Conservation (phyloP, 2,797 vertebrate genomes). For the Myotis findleyi region DNA sequence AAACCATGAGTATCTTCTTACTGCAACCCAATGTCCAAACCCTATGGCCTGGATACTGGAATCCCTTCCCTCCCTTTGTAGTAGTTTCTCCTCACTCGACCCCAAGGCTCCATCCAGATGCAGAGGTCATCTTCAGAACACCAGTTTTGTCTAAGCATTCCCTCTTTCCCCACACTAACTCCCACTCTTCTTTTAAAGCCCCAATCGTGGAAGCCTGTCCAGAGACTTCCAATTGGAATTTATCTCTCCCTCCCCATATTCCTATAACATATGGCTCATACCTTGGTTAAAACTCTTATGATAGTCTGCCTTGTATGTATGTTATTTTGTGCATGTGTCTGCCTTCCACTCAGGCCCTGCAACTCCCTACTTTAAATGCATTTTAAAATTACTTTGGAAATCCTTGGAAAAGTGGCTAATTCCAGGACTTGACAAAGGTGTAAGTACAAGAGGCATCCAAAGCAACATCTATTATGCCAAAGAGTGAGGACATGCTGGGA, state of each 20-base stretch:
- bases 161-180: background rate
- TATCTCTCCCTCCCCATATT: background rate
- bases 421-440: background rate
- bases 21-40: background rate
- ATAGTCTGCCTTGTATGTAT: background rate
- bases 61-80: background rate
- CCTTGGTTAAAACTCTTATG: background rate
- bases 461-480: background rate
- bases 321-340: background rate
- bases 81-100: background rate
- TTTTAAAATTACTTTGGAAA: constrained; percentile 39
- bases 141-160: background rate
- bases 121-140: background rate
- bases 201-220: background rate
- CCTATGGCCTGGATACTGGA: background rate
- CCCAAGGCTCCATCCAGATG: background rate
- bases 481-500: background rate
- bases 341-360: background rate
- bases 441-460: background rate
- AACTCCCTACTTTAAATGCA: background rate
- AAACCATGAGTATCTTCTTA: background rate
- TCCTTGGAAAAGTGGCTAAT: background rate
- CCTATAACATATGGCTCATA: background rate
- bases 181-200: background rate
- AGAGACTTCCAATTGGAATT: background rate